Base-by-base conservation (phyloP, 2,797 vertebrate species). In the Danio choprae region DNA sequence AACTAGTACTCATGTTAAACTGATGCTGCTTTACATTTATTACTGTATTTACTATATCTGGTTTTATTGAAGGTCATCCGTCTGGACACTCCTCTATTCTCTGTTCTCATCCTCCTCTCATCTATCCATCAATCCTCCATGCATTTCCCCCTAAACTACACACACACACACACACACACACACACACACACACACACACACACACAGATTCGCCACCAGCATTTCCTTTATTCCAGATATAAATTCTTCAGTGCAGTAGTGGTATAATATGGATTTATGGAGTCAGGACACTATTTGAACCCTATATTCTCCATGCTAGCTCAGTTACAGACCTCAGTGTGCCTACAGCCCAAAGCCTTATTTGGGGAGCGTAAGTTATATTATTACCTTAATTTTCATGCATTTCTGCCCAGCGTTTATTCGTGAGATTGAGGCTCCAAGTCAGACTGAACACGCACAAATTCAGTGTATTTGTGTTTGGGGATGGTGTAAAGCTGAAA, bases 281-380 rank as follows among this genome's bases (percentile, higher is more conserved):
- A 29, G 29, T 29, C 29, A 29, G 29, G 13, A 59, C 68, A 4
- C 13, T 22, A 50, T 65, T 70, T 43, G 43, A 69, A 62, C 29
- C 50, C 29, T 29, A 29, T 15, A 88, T 89, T 90, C 87, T 89
- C 89, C 88, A 89, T 90, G 87, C 91, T 93, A 87, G 88, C 91
- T 93, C 90, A 91, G 90, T 90, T 87, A 77, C 77, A 62, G 87
- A 92, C 92, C 93, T 92, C 87, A 87, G 91, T 93, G 93, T 94
- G 93, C 93, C 93, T 94, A 87, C 83, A 92, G 89, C 92, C 93
- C 90, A 87, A 90, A 92, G 93, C 93, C 93, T 94, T 94, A 94
- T 93, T 91, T 93, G 91, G 90, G 90, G 90, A 92, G 88, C 87
- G 85, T 92, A 29, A n/a, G 29, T 29, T 29, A 29, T 29, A 29